Conservation (phyloP, 1,140 invertebrate genomes). For the Araneus ventricosus region DNA sequence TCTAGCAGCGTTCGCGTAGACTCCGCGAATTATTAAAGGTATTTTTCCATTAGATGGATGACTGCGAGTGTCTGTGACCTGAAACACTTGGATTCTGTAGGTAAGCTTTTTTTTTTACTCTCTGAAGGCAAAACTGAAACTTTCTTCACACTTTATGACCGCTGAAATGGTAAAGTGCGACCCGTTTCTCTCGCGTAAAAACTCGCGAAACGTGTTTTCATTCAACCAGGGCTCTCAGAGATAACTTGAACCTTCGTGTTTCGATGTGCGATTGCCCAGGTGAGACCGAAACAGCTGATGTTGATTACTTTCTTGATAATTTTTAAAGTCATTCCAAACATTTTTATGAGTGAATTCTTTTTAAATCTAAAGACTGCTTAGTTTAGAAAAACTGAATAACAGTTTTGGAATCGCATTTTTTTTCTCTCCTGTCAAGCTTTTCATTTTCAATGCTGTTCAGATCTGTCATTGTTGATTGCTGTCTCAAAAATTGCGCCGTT, state of each 20-base stretch:
- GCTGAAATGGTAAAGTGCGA: not conserved
- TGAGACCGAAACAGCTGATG: slow-evolving; percentile 20
- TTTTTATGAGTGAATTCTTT: too few relatives aligned
- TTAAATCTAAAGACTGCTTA: not conserved
- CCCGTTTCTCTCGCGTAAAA: not conserved
- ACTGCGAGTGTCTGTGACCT: not conserved
- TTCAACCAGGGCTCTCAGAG: not conserved
- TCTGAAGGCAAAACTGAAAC: not conserved
- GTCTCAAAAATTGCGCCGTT: too few relatives aligned
- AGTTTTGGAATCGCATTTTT: not conserved
- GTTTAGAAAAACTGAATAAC: not conserved
- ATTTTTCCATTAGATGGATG: not conserved
- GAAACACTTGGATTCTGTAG: not conserved
- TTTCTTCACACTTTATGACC: not conserved
- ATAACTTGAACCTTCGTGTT: not conserved
- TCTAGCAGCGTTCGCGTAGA: not conserved
- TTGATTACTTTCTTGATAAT: slow-evolving; percentile 1
- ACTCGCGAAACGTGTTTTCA: not conserved
- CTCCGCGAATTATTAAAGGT: not conserved
- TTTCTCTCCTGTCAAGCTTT: not conserved
- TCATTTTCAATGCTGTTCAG: not conserved
- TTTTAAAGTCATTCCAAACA: not conserved
- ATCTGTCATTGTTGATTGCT: not conserved
- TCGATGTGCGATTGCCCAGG: not conserved
- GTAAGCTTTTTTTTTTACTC: not conserved